A percentile compares a stretch with the other conserved stretches of the same genome.
Conservation (phyloP, 2,113 vertebrate species). For the Laterallus jamaicensis region DNA sequence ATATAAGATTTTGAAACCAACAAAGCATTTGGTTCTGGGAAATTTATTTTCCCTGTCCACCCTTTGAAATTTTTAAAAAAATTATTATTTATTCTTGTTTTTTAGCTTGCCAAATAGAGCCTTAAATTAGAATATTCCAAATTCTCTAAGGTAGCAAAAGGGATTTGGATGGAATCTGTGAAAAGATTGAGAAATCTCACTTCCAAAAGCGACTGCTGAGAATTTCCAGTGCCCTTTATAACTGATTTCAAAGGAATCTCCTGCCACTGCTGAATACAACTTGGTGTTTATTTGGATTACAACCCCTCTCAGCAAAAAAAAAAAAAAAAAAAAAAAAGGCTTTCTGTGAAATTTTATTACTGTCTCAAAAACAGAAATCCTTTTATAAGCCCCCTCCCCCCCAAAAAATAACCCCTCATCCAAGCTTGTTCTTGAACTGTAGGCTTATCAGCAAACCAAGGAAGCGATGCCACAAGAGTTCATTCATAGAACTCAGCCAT, state of each 20-base stretch:
- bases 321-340: not conserved
- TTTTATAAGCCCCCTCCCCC: not conserved
- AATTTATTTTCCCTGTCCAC: not conserved
- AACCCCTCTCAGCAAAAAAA: not conserved
- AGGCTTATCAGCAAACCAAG: not conserved
- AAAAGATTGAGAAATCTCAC: not conserved
- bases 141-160: not conserved
- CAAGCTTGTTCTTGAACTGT: not conserved
- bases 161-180: not conserved
- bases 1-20: not conserved
- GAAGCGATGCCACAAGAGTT: slow-evolving; percentile 34
- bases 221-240: not conserved
- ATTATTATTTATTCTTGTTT: not conserved
- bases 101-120: not conserved
- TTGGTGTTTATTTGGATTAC: not conserved
- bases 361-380: not conserved
- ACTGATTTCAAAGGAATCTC: not conserved
- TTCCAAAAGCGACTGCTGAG: not conserved
- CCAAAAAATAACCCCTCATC: not conserved
- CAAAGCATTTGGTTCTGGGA: not conserved
- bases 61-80: not conserved
- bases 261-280: fast-evolving
- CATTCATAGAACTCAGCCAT: not conserved
- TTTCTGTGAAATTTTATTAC: not conserved
- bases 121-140: not conserved